phyloP scores from a whole-genome alignment of 2,113 vertebrate genomes.

The Callopanchax toddi region DNA sequence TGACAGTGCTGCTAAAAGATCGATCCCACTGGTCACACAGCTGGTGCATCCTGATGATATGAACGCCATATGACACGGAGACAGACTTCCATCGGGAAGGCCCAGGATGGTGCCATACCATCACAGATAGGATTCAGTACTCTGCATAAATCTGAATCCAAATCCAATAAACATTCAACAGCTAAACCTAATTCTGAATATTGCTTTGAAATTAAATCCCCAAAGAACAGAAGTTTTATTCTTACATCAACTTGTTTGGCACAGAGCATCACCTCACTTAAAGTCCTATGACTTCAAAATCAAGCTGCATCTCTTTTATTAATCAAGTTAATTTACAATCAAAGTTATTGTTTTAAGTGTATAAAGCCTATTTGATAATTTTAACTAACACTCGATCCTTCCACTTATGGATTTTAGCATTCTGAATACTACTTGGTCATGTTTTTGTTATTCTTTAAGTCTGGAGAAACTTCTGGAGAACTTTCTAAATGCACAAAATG shows the following conservation, averaged over 20 bases:
- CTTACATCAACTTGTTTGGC: neutral
- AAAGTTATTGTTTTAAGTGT: too few species aligned
- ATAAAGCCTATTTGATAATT: too few species aligned
- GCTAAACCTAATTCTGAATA: conserved; percentile 48
- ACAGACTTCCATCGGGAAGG: conserved; percentile 52
- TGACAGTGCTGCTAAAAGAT: conserved; percentile 65
- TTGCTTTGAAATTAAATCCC: conserved; percentile 20
- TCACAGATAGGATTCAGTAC: conserved; percentile 58
- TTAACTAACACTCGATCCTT: too few species aligned
- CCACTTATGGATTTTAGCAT: too few species aligned
- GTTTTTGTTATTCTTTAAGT: too few species aligned
- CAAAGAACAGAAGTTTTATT: neutral
- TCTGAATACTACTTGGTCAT: too few species aligned
- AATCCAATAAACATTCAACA: conserved; percentile 67
- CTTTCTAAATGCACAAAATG: too few species aligned
- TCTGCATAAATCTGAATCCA: conserved; percentile 59
- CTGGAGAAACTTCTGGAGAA: too few species aligned
- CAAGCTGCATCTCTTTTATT: neutral
- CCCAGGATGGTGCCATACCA: conserved; percentile 63
- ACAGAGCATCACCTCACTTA: neutral
- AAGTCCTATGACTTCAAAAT: neutral
- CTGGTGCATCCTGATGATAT: conserved; percentile 69
- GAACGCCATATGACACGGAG: conserved; percentile 65
- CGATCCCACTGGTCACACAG: conserved; percentile 76
- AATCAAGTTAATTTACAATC: too few species aligned